A percentile compares a stretch with the other conserved stretches of the same genome.
These are phyloP conservation scores for Pygmarrhopalites habei DNA, from an alignment of 1,140 invertebrate genomes.

Conservation along the genomic window DNA sequence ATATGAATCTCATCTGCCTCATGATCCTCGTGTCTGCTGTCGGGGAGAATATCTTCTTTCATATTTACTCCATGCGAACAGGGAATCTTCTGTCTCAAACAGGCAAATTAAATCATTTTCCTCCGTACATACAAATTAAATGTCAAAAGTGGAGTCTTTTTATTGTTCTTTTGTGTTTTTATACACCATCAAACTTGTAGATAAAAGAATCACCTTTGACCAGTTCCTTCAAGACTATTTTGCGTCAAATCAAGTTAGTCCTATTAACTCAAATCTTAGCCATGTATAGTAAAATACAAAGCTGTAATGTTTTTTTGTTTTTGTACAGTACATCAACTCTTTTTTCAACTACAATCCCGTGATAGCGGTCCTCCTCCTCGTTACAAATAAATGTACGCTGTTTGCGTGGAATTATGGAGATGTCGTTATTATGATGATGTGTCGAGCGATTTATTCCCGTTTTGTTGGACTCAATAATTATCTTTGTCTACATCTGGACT, in stretches of 20 bases:
- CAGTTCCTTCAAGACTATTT: slow-evolving; percentile 31
- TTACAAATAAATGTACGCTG: slow-evolving; percentile 27
- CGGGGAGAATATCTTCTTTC: slow-evolving; percentile 30
- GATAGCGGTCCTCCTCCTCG: slow-evolving; percentile 12
- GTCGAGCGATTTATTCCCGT: slow-evolving; percentile 24
- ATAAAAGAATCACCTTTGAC: background rate
- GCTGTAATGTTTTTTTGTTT: too few species aligned
- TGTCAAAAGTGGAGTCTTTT: too few species aligned
- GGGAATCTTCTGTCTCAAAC: background rate
- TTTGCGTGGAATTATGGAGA: slow-evolving; percentile 35
- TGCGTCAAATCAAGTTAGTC: slow-evolving; percentile 20
- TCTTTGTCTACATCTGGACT: slow-evolving; percentile 16
- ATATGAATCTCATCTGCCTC: slow-evolving; percentile 23
- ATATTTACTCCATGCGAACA: slow-evolving; percentile 26
- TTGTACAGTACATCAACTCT: slow-evolving; percentile 25
- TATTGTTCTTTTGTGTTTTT: too few species aligned
- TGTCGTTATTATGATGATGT: slow-evolving; percentile 29
- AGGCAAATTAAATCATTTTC: too few species aligned
- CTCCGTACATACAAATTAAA: too few species aligned
- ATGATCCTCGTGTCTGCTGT: slow-evolving; percentile 18
- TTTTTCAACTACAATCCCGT: slow-evolving; percentile 25
- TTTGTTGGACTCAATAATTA: slow-evolving; percentile 22
- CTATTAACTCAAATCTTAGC: too few species aligned
- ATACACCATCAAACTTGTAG: too few species aligned
- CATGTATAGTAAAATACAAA: too few species aligned